Conservation (phyloP, 1,140 invertebrate genomes). For the Hylaeus volcanicus region DNA sequence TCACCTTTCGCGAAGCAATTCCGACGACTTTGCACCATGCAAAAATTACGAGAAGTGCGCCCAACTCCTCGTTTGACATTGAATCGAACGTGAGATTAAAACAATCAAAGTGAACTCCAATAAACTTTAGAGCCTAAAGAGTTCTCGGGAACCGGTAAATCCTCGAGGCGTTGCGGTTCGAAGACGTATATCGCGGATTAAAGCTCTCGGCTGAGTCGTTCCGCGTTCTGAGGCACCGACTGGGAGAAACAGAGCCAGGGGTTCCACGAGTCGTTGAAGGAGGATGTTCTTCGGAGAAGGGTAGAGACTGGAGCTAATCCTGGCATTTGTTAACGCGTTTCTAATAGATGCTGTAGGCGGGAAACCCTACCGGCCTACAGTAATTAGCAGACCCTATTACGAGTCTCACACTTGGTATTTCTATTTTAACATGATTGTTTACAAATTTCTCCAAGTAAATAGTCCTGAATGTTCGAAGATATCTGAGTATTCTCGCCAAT, state of each 20-base stretch:
- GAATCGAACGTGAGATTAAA: neutral
- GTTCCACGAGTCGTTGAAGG: slow-evolving; percentile 29
- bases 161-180: slow-evolving; percentile 49
- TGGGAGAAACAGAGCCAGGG: slow-evolving; percentile 3
- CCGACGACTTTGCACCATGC: no score
- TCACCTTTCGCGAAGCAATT: no score
- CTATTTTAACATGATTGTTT: no score
- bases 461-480: no score
- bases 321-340: slow-evolving; percentile 70
- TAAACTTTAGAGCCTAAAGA: no score
- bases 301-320: slow-evolving; percentile 57
- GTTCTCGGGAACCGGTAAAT: slow-evolving; percentile 34
- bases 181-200: slow-evolving; percentile 66
- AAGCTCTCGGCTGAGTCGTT: slow-evolving; percentile 19
- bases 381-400: slow-evolving; percentile 51
- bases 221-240: slow-evolving; percentile 1
- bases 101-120: no score
- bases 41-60: no score
- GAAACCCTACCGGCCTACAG: neutral
- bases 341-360: slow-evolving; percentile 61
- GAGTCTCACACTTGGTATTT: no score
- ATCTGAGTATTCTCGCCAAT: no score
- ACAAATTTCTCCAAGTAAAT: no score
- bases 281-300: slow-evolving; percentile 19
- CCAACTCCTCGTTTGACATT: neutral